Percentiles rank a stretch among this genome's conserved stretches.
These are phyloP conservation scores for Eulemur coronatus DNA, from an alignment of 2,797 vertebrate species.

Conservation along the genomic window DNA sequence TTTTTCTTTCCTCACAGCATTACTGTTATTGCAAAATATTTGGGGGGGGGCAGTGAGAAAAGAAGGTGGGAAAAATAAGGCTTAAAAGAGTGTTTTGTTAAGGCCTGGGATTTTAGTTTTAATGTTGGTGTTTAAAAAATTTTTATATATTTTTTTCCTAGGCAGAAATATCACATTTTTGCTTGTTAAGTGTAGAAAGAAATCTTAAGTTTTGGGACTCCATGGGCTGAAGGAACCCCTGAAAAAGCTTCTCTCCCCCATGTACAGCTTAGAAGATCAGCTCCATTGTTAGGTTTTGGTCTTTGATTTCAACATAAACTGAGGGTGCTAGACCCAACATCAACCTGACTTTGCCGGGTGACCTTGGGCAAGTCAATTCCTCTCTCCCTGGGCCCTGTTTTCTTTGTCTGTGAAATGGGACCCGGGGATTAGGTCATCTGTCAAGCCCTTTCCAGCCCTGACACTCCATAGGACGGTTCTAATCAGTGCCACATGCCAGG, in stretches of 20 bases:
- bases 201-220: neutral
- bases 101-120: constrained; percentile 71
- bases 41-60: constrained; percentile 46
- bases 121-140: constrained; percentile 42
- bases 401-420: constrained; percentile 65
- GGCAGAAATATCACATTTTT: constrained; percentile 33
- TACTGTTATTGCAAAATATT: constrained; percentile 79
- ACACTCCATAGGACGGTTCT: constrained; percentile 43
- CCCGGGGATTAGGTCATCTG: constrained; percentile 54
- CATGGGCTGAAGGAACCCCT: neutral
- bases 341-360: constrained; percentile 37
- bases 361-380: constrained; percentile 65
- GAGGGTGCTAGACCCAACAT: neutral
- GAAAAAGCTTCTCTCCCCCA: neutral
- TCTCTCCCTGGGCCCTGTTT: constrained; percentile 9
- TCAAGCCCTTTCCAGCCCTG: constrained; percentile 34
- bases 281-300: neutral
- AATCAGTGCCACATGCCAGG: constrained; percentile 59
- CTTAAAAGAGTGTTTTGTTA: constrained; percentile 65
- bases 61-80: constrained; percentile 56
- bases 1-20: constrained; percentile 85
- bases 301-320: constrained; percentile 45
- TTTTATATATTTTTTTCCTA: neutral
- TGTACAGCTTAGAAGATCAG: neutral
- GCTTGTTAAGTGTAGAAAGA: constrained; percentile 5